phyloP scores from a whole-genome alignment of 1,140 invertebrate genomes.

The Leptestheria dahalacensis region DNA sequence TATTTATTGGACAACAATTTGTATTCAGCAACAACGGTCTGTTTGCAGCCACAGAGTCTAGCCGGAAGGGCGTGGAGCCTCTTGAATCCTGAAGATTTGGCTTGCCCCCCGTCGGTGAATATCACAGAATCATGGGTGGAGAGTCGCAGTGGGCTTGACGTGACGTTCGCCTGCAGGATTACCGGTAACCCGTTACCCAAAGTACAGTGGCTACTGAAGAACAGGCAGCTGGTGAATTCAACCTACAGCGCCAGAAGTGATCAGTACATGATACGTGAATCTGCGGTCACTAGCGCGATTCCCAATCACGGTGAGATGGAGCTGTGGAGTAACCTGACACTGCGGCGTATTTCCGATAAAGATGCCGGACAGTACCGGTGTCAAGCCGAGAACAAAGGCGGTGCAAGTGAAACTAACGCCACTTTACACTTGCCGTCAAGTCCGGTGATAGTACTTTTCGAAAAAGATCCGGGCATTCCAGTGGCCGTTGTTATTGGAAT shows the following conservation, averaged over 20 bases:
- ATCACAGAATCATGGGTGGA: conserved; percentile 39
- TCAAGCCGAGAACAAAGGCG: conserved; percentile 55
- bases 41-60: conserved; percentile 40
- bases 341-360: conserved; percentile 45
- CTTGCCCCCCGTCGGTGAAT: conserved; percentile 51
- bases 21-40: conserved; percentile 45
- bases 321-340: conserved; percentile 59
- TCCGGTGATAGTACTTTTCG: conserved; percentile 24
- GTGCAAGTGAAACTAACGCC: conserved; percentile 47
- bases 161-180: conserved; percentile 61
- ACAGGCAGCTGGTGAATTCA: conserved; percentile 36
- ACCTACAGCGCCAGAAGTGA: conserved; percentile 24
- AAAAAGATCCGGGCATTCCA: conserved; percentile 1
- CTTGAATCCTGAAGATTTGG: conserved; percentile 47
- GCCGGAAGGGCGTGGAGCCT: conserved; percentile 46
- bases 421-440: conserved; percentile 51
- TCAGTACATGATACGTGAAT: conserved; percentile 13
- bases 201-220: conserved; percentile 63
- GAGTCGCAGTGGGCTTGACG: conserved; percentile 52
- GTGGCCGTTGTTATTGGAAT: conserved; percentile 8
- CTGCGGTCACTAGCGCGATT: conserved; percentile 24
- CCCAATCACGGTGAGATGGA: conserved; percentile 26
- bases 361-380: conserved; percentile 76
- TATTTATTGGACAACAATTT: conserved; percentile 62
- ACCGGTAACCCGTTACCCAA: conserved; percentile 66